phyloP scores from a whole-genome alignment of 2,797 vertebrate genomes.

The Coregonus ussuriensis region DNA sequence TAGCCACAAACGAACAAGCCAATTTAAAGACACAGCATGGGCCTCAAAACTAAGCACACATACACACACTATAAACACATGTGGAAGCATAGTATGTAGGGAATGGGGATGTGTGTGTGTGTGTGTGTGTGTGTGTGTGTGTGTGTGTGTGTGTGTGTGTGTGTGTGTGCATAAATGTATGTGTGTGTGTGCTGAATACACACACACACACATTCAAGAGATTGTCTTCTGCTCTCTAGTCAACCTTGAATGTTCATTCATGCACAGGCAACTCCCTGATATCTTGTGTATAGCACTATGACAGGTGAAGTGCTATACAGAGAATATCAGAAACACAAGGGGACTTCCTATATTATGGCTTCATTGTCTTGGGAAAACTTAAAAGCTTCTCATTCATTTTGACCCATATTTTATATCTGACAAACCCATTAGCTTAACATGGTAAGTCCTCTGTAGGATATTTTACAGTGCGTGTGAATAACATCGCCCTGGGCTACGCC shows the following conservation, averaged over 20 bases:
- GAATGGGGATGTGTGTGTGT: too few species aligned
- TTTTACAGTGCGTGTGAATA: background rate
- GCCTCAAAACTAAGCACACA: background rate
- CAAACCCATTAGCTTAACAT: constrained; percentile 22
- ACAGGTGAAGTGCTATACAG: background rate
- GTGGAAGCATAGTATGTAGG: too few species aligned
- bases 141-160: too few species aligned
- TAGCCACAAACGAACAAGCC: background rate
- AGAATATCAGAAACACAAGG: background rate
- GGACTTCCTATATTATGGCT: background rate
- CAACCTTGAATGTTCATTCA: background rate
- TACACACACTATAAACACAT: too few species aligned
- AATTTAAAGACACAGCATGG: background rate
- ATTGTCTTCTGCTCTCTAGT: background rate
- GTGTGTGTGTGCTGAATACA: too few species aligned
- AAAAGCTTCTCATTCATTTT: constrained; percentile 19
- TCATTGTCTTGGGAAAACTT: background rate
- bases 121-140: too few species aligned
- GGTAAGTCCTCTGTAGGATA: background rate
- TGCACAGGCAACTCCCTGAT: background rate
- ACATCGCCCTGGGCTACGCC: constrained; percentile 2
- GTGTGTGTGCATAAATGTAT: too few species aligned
- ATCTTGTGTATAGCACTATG: background rate
- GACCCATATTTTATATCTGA: constrained; percentile 35
- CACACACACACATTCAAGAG: too few species aligned